A percentile compares a stretch with the other conserved stretches of the same genome.
Evolutionary conservation across 2,888 invertebrate species (phyloP).

Genomic region (Lutraria lutraria): DNA sequence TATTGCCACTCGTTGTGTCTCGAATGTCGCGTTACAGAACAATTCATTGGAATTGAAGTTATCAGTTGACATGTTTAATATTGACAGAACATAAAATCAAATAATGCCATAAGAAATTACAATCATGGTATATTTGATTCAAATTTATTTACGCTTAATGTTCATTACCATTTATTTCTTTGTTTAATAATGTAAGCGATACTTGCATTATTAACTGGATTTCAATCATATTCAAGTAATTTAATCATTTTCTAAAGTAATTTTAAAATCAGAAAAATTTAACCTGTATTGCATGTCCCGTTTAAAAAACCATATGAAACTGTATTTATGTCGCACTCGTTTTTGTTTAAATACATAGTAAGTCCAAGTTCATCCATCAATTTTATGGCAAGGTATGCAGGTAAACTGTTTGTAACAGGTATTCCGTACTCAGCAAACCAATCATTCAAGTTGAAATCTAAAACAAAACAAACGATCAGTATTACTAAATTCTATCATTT

Average conservation of each 20-base stretch:
- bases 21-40: too few species aligned
- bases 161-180: too few species aligned
- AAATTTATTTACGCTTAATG: too few species aligned
- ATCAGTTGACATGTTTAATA: too few species aligned
- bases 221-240: neutral
- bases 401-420: constrained; percentile 41
- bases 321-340: constrained; percentile 51
- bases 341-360: constrained; percentile 51
- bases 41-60: too few species aligned
- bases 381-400: constrained; percentile 46
- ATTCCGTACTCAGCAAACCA: constrained; percentile 59
- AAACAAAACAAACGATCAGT: neutral
- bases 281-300: neutral
- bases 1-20: too few species aligned
- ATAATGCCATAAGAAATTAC: too few species aligned
- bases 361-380: constrained; percentile 63
- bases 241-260: neutral
- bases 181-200: too few species aligned
- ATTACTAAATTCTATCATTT: too few species aligned
- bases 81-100: too few species aligned
- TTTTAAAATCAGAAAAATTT: neutral
- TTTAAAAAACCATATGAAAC: neutral
- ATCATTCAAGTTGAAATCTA: neutral
- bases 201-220: too few species aligned
- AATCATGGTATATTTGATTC: too few species aligned